Evolutionary conservation across 1,140 invertebrate genomes (phyloP), one percentile per base, ranked within the genome.

Genomic region (Drosophila paulistorum): DNA sequence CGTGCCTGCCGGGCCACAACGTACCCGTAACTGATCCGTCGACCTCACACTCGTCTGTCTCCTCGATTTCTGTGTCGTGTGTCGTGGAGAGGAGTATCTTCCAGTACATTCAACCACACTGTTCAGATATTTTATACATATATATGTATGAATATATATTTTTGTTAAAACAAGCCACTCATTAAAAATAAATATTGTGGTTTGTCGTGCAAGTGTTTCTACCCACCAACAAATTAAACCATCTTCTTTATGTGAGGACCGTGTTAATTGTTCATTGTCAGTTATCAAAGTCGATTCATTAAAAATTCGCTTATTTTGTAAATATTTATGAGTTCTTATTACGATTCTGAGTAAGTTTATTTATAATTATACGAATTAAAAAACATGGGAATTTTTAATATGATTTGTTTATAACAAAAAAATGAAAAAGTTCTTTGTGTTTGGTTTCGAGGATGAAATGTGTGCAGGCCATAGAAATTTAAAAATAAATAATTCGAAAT

Each of bases 291-390:
- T 48, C 68, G 48, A 48, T 71, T 61, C 58, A 65, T 73, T 57
- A 59, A 69, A 84, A 64, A 20, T 51, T 48, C 54, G 45, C 41
- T 42, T 69, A 60, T 66, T 66, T 73, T 59, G 60, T 42, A 77
- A 61, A 69, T 74, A 80, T 89, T 87, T 89, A 87, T 87, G 83
- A 87, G 83, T 89, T 87, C 84, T 74, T 87, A 84, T 80, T 87
- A 87, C 84, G 83, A 87, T 87, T 70, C 83, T 66, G 83, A 89
- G 83, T 87, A 89, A 89, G 83, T 80, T 79, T 68, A 77, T 79
- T 71, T 45, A 76, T 65, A 70, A 70, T 65, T 72, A 67, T 55
- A 59, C 77, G 51, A 67, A 57, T 55, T 62, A 30, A 35, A n/a
- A 14, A 14, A 48, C 45, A 9, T 3, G 45, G 45, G 45, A 48